phyloP scores from a whole-genome alignment of 2,888 invertebrate genomes.

The Morpho helenor region DNA sequence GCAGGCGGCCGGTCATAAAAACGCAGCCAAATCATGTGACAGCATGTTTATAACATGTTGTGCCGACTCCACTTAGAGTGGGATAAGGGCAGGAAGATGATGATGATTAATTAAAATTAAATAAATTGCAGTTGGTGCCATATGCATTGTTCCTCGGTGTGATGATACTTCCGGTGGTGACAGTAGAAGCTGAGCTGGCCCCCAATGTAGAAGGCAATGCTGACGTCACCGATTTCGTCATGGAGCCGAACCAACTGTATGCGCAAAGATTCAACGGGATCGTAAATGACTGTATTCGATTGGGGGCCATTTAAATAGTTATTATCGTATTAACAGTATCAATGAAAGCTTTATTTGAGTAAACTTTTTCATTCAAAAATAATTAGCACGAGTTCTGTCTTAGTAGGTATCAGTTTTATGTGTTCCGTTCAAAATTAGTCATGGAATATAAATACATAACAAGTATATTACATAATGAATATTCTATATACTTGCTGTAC shows the following conservation, averaged over 20 bases:
- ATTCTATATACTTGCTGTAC: too few relatives aligned
- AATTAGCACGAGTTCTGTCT: too few relatives aligned
- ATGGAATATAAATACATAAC: too few relatives aligned
- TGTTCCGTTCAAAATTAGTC: too few relatives aligned
- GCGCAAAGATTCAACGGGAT: constrained; percentile 45
- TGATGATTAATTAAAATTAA: too few relatives aligned
- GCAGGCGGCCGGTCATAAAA: too few relatives aligned
- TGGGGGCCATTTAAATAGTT: constrained; percentile 39
- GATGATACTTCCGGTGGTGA: constrained; percentile 47
- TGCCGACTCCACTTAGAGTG: too few relatives aligned
- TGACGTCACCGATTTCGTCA: constrained; percentile 33
- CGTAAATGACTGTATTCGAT: constrained; percentile 45
- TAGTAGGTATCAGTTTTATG: too few relatives aligned
- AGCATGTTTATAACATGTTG: too few relatives aligned
- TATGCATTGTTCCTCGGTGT: constrained; percentile 37
- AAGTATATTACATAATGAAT: too few relatives aligned
- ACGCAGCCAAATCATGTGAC: too few relatives aligned
- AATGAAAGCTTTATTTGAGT: not conserved
- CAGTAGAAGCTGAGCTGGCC: constrained; percentile 47
- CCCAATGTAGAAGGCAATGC: constrained; percentile 36
- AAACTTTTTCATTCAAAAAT: not conserved
- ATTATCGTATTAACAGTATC: not conserved
- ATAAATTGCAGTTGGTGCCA: constrained; percentile 39
- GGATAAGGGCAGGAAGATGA: too few relatives aligned
- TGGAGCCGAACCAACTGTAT: constrained; percentile 42